Percentiles rank a stretch among this genome's conserved stretches.
These are phyloP conservation scores for Bellardia pandia DNA, from an alignment of 2,888 invertebrate genomes.

Conservation along the genomic window DNA sequence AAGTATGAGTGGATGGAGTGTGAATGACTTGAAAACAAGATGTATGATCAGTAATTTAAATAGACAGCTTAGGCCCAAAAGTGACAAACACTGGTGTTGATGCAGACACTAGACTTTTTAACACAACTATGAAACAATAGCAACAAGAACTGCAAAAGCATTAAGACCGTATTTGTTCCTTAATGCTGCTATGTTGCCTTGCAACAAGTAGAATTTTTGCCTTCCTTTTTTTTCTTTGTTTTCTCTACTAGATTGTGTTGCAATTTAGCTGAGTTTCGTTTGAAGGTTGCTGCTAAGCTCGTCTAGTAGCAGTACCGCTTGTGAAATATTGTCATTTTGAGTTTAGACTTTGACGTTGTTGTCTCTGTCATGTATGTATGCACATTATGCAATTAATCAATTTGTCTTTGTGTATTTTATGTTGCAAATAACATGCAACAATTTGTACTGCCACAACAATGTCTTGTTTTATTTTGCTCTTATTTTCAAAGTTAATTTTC, in stretches of 20 bases:
- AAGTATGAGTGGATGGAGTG: conserved; percentile 58
- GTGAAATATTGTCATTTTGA: conserved; percentile 71
- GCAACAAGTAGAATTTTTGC: neutral
- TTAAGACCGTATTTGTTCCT: conserved; percentile 29
- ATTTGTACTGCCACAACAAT: conserved; percentile 56
- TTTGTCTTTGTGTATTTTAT: conserved; percentile 68
- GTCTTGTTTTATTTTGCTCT: neutral
- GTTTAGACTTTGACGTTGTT: conserved; percentile 60
- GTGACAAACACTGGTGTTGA: conserved; percentile 71
- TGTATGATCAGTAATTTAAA: conserved; percentile 72
- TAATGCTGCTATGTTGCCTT: conserved; percentile 1
- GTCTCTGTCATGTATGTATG: conserved; percentile 59
- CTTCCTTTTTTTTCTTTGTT: conserved; percentile 16
- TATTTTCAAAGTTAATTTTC: conserved; percentile 4
- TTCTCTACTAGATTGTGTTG: conserved; percentile 3
- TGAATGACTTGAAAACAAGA: conserved; percentile 72
- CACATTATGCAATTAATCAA: conserved; percentile 73
- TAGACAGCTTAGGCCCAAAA: conserved; percentile 72
- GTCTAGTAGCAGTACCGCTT: conserved; percentile 50
- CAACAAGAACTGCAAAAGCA: conserved; percentile 23
- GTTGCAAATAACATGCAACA: conserved; percentile 65
- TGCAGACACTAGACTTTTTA: conserved; percentile 53
- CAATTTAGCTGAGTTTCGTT: conserved; percentile 7
- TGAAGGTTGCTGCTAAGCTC: conserved; percentile 21
- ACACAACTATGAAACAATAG: conserved; percentile 18